Conservation (phyloP, 92 coral and sea anemone species). For the Parazoanthus atlanticus region DNA sequence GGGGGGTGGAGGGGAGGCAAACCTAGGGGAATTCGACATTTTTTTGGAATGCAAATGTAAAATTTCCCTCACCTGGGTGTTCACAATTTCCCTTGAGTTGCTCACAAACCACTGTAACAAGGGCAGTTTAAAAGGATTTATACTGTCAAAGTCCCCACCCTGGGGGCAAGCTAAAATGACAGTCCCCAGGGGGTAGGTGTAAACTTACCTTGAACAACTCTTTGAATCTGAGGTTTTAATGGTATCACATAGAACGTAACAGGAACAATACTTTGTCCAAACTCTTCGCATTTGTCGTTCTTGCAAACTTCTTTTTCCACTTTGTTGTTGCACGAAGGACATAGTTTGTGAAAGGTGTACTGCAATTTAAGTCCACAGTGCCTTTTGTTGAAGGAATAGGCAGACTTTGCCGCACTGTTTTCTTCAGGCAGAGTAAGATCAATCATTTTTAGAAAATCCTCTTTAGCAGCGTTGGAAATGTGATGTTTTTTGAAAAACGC, state of each 20-base stretch:
- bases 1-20: no score
- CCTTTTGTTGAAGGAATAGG: slow-evolving; percentile 46
- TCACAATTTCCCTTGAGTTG: no score
- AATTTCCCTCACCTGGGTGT: no score
- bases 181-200: not conserved
- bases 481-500: slow-evolving; percentile 53
- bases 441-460: slow-evolving; percentile 43
- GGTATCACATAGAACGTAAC: not conserved
- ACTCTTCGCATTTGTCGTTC: not conserved
- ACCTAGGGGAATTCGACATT: no score
- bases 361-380: slow-evolving; percentile 5
- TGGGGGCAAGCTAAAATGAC: not conserved
- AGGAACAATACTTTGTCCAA: not conserved
- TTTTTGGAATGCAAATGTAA: no score
- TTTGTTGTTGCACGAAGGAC: slow-evolving; percentile 17
- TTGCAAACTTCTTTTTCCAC: not conserved
- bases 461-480: slow-evolving; percentile 42
- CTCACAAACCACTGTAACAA: no score
- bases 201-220: slow-evolving; percentile 10
- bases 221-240: slow-evolving; percentile 16
- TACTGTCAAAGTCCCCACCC: not conserved
- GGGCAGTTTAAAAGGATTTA: no score
- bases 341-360: not conserved
- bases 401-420: slow-evolving; percentile 38
- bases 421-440: slow-evolving; percentile 32